phyloP scores from a whole-genome alignment of 2,888 invertebrate genomes.

The Caenorhabditis sp. region DNA sequence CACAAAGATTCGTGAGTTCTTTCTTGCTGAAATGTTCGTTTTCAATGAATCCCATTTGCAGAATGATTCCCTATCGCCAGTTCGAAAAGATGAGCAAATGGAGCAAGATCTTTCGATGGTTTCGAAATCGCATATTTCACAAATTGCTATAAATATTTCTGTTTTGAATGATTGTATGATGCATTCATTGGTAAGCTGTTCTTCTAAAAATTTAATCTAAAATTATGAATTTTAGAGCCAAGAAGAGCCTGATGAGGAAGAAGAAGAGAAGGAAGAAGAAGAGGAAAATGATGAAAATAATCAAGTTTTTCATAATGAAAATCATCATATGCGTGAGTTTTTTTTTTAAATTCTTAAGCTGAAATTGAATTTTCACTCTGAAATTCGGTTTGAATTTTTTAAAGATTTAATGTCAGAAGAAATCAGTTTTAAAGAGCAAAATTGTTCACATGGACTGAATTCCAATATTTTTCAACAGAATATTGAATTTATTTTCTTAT shows the following conservation, averaged over 20 bases:
- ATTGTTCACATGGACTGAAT: too few relatives aligned
- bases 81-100: conserved; percentile 13
- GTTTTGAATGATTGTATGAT: conserved; percentile 43
- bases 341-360: too few relatives aligned
- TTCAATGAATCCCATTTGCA: conserved; percentile 2
- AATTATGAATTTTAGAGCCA: neutral
- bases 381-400: too few relatives aligned
- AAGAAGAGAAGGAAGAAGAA: conserved; percentile 9
- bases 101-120: conserved; percentile 16
- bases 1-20: conserved; percentile 30
- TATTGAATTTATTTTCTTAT: too few relatives aligned
- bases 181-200: conserved; percentile 24
- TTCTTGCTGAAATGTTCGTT: neutral
- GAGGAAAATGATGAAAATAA: conserved; percentile 8
- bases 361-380: too few relatives aligned
- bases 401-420: too few relatives aligned
- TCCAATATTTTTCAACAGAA: too few relatives aligned
- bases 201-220: neutral
- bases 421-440: too few relatives aligned
- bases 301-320: conserved; percentile 5
- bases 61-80: conserved; percentile 37
- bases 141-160: conserved; percentile 33
- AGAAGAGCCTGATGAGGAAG: neutral
- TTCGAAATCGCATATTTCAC: conserved; percentile 22
- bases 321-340: conserved; percentile 22